phyloP scores from a whole-genome alignment of 2,888 invertebrate genomes.

The Griposia aprilina region DNA sequence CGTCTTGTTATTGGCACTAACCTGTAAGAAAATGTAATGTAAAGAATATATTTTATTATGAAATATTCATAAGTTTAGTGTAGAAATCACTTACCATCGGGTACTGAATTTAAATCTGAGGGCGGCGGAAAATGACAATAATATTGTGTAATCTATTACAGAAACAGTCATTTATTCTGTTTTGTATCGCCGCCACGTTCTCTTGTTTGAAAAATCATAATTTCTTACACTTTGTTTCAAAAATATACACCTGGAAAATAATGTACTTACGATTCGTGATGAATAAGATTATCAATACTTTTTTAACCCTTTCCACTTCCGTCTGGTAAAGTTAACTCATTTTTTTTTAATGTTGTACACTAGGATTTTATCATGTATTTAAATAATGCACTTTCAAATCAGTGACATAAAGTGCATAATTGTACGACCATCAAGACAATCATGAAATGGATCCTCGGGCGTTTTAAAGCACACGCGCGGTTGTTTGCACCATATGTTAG shows the following conservation, averaged over 20 bases:
- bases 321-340: neutral
- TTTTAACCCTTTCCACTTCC: constrained; percentile 4
- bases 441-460: neutral
- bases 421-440: neutral
- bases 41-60: constrained; percentile 71
- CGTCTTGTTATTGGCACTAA: constrained; percentile 59
- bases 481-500: constrained; percentile 4
- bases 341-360: neutral
- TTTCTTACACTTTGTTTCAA: constrained; percentile 10
- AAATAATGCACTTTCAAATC: constrained; percentile 4
- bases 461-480: neutral
- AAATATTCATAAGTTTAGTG: constrained; percentile 66
- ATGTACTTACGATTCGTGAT: constrained; percentile 50
- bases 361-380: constrained; percentile 5
- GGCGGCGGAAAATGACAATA: constrained; percentile 68
- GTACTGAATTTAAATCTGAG: constrained; percentile 62
- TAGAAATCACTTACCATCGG: constrained; percentile 55
- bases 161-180: constrained; percentile 34
- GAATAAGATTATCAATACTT: constrained; percentile 19
- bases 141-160: constrained; percentile 54
- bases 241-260: constrained; percentile 13
- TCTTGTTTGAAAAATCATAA: constrained; percentile 14
- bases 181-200: constrained; percentile 28
- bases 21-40: constrained; percentile 62
- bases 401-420: neutral